Base-by-base conservation (phyloP, 2,888 invertebrate genomes). In the Meiosimyza decipiens region DNA sequence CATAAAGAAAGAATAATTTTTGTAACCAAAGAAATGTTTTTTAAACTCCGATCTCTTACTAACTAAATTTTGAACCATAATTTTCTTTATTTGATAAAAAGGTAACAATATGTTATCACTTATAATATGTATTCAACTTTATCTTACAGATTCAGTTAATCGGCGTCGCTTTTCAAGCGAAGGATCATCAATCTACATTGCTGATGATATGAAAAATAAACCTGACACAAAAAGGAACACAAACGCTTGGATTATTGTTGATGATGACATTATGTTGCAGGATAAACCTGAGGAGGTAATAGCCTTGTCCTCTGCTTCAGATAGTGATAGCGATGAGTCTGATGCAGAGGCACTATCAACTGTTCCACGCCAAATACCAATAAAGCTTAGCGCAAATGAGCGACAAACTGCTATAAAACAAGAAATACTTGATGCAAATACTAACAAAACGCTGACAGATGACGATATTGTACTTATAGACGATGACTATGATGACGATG, bases 381-480 rank as follows among this genome's bases (percentile, higher is more conserved):
- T 52, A 12, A 63, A 63, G 22, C 63, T 81, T 64, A 82, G 79
- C 15, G 76, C 79, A 18, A 78, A 80, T 40, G 81, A 83, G 67
- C 80, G 83, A 0, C 83, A 83, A 5, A 77, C 75, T 3, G 77
- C 79, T 33, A 86, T 87, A 9, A 86, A 86, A 73, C 77, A 83
- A 4, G 86, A 87, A 77, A 83, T 87, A 12, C 72, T 86, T 57
- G 83, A 84, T 70, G 85, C 84, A 16, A 75, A 79, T 12, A 75
- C 70, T 33, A 72, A 74, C 33, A 82, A 80, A 11, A 18, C 13
- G 60, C 72, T 77, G 50, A 76, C 60, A 6, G 80, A 83, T 6
- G 82, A 80, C 52, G 85, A 86, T 1, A 86, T 87, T 13, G 64
- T 81, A 0, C 77, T 87, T 55, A 86, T 87, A 9, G 85, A 84